Percentiles rank a stretch among this genome's conserved stretches.
These are phyloP conservation scores for Calameuta idolon DNA, from an alignment of 2,888 invertebrate species.

Conservation along the genomic window DNA sequence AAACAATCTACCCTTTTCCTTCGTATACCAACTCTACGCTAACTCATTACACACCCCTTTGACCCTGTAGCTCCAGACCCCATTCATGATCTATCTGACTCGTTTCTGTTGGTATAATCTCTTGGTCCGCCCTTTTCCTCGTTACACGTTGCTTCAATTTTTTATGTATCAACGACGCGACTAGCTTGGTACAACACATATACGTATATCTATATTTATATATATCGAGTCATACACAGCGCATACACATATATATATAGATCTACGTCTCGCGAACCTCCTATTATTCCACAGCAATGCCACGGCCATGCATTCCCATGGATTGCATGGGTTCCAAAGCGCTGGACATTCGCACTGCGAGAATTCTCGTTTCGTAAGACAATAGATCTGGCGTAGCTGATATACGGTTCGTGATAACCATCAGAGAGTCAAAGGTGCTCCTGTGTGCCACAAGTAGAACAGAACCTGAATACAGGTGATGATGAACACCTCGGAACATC, in stretches of 20 bases:
- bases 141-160: background rate
- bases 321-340: background rate
- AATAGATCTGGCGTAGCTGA: slow-evolving; percentile 28
- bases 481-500: background rate
- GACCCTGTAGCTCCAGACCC: background rate
- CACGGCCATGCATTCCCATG: background rate
- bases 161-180: background rate
- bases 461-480: background rate
- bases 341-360: slow-evolving; percentile 17
- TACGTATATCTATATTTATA: background rate
- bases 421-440: slow-evolving; percentile 33
- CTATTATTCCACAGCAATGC: background rate
- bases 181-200: background rate
- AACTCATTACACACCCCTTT: background rate
- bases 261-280: background rate
- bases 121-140: background rate
- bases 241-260: background rate
- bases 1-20: background rate
- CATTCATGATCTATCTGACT: background rate
- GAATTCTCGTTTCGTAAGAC: slow-evolving; percentile 30
- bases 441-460: background rate
- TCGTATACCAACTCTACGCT: background rate
- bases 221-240: background rate
- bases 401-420: slow-evolving; percentile 34
- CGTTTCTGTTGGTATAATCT: background rate